Conservation (phyloP, 2,797 vertebrate species). For the Neosalanx taihuensis region DNA sequence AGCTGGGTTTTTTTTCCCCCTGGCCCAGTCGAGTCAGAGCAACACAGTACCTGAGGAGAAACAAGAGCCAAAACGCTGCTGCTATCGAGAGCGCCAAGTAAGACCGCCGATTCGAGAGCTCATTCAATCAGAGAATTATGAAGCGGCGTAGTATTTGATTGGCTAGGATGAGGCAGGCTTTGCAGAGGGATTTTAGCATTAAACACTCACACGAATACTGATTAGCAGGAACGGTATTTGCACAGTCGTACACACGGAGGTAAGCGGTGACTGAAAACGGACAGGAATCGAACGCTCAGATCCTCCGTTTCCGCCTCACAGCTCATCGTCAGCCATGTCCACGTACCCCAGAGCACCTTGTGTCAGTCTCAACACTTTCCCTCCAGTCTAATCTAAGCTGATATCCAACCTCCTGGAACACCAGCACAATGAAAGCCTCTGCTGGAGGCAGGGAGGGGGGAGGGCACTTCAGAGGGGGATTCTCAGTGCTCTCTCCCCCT, state of each 20-base stretch:
- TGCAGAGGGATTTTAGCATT: conserved; percentile 63
- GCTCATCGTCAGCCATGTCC: conserved; percentile 48
- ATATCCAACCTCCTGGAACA: conserved; percentile 64
- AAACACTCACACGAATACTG: conserved; percentile 73
- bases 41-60: conserved; percentile 35
- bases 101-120: background rate
- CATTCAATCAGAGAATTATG: conserved; percentile 67
- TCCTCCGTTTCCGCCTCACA: conserved; percentile 36
- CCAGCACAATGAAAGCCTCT: conserved; percentile 66
- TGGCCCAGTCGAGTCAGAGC: conserved; percentile 39
- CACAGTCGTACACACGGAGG: conserved; percentile 60
- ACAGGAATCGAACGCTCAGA: conserved; percentile 68
- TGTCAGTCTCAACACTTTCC: conserved; percentile 67
- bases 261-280: conserved; percentile 64
- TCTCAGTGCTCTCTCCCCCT: conserved; percentile 58
- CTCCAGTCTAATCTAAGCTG: conserved; percentile 66
- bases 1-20: background rate
- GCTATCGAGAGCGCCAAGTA: conserved; percentile 8
- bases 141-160: conserved; percentile 71
- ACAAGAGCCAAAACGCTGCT: conserved; percentile 34
- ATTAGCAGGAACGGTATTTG: conserved; percentile 74
- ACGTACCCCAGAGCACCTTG: conserved; percentile 48
- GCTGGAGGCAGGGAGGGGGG: conserved; percentile 52
- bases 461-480: conserved; percentile 62
- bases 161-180: conserved; percentile 69